Base-by-base conservation (phyloP, 2,797 vertebrate species). In the Petrocephalus sullivani region DNA sequence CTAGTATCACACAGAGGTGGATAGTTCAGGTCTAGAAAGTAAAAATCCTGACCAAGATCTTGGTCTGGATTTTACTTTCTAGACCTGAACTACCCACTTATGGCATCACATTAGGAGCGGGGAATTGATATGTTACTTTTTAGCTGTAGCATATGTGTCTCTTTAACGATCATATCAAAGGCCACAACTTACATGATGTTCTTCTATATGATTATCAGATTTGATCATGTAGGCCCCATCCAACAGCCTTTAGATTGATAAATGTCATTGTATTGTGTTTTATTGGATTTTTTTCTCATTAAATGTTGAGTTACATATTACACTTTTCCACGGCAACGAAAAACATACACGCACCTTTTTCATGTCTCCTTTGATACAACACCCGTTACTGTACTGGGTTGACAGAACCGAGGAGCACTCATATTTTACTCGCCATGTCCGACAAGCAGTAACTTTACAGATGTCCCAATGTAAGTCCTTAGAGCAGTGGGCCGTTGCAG, bases 341-440 rank as follows among this genome's bases (percentile, higher is more conserved):
- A 56, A 14, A 56, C 54, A 6, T 56, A 14, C 54, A 56, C 2
- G 12, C 54, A 56, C 23, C 60, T 7, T 23, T 46, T 41, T 28
- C 19, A 90, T 90, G 87, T 88, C 89, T 84, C 75, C 75, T 89
- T 90, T 89, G 86, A 90, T 90, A 88, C 54, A 4, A 60, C 88
- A 83, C 54, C 93, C 93, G 92, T 93, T 91, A 94, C 94, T 94
- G 94, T 90, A 93, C 91, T 89, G 90, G 92, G 93, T 93, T 94
- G 94, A 87, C 89, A 87, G 91, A 92, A 92, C 92, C 91, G 87
- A 89, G 89, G 89, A 90, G 89, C 91, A 92, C 93, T 93, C 89
- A 90, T 92, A 92, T 95, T 95, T 95, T 91, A 94, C 75, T 90
- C 93, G 93, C 89, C 91, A 87, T 16, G 16, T 82, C 46, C 9